Evolutionary conservation across 2,797 vertebrate species (phyloP).

Genomic region (Phyllotis vaccarum): DNA sequence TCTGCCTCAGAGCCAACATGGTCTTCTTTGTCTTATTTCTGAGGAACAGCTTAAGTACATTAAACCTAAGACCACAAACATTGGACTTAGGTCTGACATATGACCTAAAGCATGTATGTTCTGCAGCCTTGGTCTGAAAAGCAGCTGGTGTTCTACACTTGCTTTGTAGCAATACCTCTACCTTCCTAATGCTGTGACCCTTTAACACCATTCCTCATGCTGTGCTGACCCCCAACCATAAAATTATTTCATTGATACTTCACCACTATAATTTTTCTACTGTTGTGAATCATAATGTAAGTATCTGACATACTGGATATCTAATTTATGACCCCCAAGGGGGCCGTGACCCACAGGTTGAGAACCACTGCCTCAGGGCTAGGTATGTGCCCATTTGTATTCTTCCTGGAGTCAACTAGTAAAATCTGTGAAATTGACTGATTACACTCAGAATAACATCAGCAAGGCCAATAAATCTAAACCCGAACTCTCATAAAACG

Average conservation of each 20-base stretch:
- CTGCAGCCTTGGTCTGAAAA: background rate
- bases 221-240: background rate
- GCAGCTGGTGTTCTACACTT: background rate
- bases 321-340: background rate
- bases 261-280: background rate
- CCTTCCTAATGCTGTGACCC: background rate
- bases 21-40: background rate
- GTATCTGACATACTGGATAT: background rate
- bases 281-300: background rate
- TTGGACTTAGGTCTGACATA: background rate
- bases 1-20: background rate
- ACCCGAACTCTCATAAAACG: slow-evolving; percentile 67
- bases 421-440: slow-evolving; percentile 69
- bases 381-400: background rate
- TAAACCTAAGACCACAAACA: background rate
- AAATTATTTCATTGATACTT: background rate
- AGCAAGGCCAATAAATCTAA: slow-evolving; percentile 55
- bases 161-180: rapidly evolving
- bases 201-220: too few species aligned
- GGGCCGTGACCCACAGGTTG: background rate
- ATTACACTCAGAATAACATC: slow-evolving; percentile 64
- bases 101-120: background rate
- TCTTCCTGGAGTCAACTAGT: slow-evolving; percentile 66
- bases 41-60: background rate
- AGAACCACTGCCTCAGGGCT: background rate